Conservation (phyloP, 1,140 invertebrate species). For the Telenomus remus region DNA sequence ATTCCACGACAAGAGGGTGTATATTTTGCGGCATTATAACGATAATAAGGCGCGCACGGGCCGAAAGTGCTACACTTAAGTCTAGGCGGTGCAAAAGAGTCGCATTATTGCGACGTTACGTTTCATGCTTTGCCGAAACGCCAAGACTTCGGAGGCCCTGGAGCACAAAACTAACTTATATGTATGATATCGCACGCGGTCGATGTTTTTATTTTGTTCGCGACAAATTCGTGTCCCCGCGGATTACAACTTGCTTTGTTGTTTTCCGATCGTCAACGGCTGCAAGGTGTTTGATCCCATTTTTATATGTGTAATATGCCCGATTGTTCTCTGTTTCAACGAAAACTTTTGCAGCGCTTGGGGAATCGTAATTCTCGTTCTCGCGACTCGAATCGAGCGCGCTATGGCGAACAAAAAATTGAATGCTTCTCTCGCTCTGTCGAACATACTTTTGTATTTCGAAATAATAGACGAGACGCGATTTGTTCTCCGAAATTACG, state of each 20-base stretch:
- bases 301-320: slow-evolving; percentile 47
- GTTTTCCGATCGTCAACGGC: slow-evolving; percentile 29
- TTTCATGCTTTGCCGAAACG: slow-evolving; percentile 7
- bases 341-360: slow-evolving; percentile 16
- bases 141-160: not conserved
- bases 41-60: slow-evolving; percentile 11
- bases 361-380: slow-evolving; percentile 34
- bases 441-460: not conserved
- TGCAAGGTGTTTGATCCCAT: slow-evolving; percentile 36
- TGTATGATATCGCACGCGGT: slow-evolving; percentile 17
- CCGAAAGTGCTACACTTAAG: slow-evolving; percentile 6
- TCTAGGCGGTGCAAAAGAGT: slow-evolving; percentile 4
- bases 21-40: slow-evolving; percentile 19
- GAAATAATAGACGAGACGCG: not conserved
- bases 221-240: slow-evolving; percentile 24
- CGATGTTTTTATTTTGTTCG: slow-evolving; percentile 30
- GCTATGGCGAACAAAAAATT: slow-evolving; percentile 22
- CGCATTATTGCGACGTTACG: slow-evolving; percentile 15
- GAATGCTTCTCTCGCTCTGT: slow-evolving; percentile 10
- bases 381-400: slow-evolving; percentile 25
- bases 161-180: not conserved
- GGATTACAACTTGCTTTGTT: slow-evolving; percentile 34
- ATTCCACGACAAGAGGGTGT: slow-evolving; percentile 6
- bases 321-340: slow-evolving; percentile 36
- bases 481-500: not conserved